These are phyloP conservation scores for Trichosurus vulpecula DNA, from an alignment of 2,797 vertebrate species.

Conservation along the genomic window DNA sequence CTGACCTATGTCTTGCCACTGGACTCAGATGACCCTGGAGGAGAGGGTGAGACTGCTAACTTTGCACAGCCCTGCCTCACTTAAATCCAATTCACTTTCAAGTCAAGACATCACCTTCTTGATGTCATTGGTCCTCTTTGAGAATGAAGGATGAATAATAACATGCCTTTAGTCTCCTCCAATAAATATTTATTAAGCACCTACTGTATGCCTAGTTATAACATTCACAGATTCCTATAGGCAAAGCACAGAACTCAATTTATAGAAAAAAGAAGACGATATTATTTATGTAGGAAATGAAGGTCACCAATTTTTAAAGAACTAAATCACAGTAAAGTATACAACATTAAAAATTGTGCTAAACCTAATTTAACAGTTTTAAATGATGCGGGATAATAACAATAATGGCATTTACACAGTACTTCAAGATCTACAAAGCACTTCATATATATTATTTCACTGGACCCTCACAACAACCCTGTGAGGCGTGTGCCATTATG, in stretches of 20 bases:
- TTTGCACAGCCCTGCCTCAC: neutral
- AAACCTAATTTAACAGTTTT: neutral
- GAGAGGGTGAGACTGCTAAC: neutral
- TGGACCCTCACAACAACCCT: neutral
- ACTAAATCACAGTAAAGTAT: neutral
- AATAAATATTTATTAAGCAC: conserved; percentile 12
- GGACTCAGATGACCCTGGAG: too few species aligned
- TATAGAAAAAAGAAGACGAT: neutral
- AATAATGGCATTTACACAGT: neutral
- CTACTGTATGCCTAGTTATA: neutral
- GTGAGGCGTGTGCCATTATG: neutral
- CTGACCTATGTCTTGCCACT: too few species aligned
- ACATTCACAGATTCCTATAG: neutral
- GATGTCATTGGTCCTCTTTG: too few species aligned
- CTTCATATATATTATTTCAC: neutral
- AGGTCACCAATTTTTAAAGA: neutral
- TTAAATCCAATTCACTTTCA: conserved; percentile 5
- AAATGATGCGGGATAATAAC: neutral
- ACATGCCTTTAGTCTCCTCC: neutral
- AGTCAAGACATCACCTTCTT: too few species aligned
- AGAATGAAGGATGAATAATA: too few species aligned
- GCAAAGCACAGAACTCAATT: conserved; percentile 19
- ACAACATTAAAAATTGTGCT: neutral
- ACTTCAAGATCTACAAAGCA: neutral
- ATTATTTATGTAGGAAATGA: too few species aligned